These are phyloP conservation scores for Nectonema munidae DNA, from an alignment of 2,888 invertebrate genomes.

Conservation along the genomic window DNA sequence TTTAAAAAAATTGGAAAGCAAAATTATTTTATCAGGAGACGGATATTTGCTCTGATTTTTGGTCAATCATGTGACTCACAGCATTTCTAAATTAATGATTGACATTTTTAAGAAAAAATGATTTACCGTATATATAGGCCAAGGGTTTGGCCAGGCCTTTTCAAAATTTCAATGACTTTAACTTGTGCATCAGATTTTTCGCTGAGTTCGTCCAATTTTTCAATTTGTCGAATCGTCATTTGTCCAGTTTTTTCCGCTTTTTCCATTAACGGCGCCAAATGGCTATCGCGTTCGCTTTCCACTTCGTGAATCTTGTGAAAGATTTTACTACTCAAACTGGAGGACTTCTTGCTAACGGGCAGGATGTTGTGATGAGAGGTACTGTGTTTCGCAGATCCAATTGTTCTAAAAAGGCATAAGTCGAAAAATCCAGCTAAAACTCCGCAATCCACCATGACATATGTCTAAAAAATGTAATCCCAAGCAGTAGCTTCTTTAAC, in stretches of 20 bases:
- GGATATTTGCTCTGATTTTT: too few species aligned
- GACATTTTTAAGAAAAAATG: neutral
- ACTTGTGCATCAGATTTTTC: neutral
- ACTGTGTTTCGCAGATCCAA: too few species aligned
- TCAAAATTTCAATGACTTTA: constrained; percentile 65
- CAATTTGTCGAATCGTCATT: constrained; percentile 1
- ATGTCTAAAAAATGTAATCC: too few species aligned
- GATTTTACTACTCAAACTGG: neutral
- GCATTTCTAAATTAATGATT: neutral
- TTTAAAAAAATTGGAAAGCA: too few species aligned
- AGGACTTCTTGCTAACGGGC: too few species aligned
- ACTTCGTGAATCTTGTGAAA: neutral
- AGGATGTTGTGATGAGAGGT: too few species aligned
- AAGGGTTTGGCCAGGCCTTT: constrained; percentile 82
- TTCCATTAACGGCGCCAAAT: neutral
- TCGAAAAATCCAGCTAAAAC: too few species aligned
- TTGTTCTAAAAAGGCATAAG: too few species aligned
- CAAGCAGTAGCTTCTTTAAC: too few species aligned
- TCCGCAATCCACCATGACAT: too few species aligned
- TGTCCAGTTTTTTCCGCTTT: constrained; percentile 7
- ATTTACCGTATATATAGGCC: constrained; percentile 54
- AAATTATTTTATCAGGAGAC: too few species aligned
- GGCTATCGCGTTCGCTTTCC: neutral
- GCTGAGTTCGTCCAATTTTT: neutral
- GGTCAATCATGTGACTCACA: too few species aligned